Evolutionary conservation across 2,888 invertebrate species (phyloP).

Genomic region (Leptopilina myrica): DNA sequence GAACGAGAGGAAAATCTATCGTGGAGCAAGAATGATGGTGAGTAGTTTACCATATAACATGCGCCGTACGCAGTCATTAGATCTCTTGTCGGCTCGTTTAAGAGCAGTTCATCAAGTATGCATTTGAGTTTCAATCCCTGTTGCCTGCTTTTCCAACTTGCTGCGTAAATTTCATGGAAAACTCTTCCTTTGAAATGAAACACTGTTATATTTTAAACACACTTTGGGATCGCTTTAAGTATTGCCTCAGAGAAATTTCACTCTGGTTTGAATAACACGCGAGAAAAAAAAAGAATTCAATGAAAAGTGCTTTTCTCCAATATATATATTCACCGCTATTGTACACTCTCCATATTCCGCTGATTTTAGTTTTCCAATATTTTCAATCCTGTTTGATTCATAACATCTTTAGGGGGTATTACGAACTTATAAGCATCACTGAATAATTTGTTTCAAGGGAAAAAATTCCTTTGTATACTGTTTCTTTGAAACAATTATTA

Average conservation of each 20-base stretch:
- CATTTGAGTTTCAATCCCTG: constrained; percentile 29
- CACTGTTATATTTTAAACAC: constrained; percentile 34
- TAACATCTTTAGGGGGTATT: not conserved
- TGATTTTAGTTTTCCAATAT: constrained; percentile 38
- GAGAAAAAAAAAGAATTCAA: not conserved
- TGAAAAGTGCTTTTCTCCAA: not conserved
- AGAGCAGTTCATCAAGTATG: constrained; percentile 37
- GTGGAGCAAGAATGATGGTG: constrained; percentile 20
- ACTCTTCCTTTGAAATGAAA: constrained; percentile 32
- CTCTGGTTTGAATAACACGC: constrained; percentile 3
- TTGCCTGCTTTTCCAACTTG: not conserved
- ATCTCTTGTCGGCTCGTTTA: constrained; percentile 31
- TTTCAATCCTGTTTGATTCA: constrained; percentile 16
- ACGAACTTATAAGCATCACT: not conserved
- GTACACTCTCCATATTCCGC: constrained; percentile 6
- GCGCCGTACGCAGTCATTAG: constrained; percentile 12
- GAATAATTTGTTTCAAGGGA: not conserved
- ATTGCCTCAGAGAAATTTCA: not conserved
- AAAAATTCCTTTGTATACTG: not conserved
- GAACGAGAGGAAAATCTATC: not conserved
- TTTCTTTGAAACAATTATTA: not conserved
- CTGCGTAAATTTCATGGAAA: constrained; percentile 28
- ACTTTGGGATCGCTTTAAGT: constrained; percentile 20
- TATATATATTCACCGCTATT: constrained; percentile 13
- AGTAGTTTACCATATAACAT: constrained; percentile 21